phyloP scores from a whole-genome alignment of 2,888 invertebrate species.

The Perizoma affinitatum region DNA sequence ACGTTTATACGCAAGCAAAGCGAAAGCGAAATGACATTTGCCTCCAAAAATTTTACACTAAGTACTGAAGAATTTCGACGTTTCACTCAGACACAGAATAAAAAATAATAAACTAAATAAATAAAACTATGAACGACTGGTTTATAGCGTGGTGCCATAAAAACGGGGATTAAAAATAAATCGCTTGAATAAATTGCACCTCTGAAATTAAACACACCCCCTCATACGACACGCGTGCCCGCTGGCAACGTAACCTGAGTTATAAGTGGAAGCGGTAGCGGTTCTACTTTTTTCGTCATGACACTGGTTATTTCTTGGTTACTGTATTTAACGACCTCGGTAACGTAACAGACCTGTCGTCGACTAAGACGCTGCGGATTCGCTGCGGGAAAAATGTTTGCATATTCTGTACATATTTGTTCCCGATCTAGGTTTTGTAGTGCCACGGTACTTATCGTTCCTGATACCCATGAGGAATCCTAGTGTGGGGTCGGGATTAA shows the following conservation, averaged over 20 bases:
- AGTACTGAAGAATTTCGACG: slow-evolving; percentile 15
- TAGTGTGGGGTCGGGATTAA: too few relatives aligned
- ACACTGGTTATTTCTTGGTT: too few relatives aligned
- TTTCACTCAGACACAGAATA: slow-evolving; percentile 30
- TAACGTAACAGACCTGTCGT: too few relatives aligned
- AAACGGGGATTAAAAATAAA: slow-evolving; percentile 84
- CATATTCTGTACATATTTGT: too few relatives aligned
- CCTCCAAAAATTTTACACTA: slow-evolving; percentile 8
- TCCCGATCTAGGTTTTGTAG: too few relatives aligned
- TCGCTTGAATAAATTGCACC: slow-evolving; percentile 84
- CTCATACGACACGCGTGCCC: slow-evolving; percentile 77
- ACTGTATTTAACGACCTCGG: too few relatives aligned
- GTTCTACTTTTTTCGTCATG: too few relatives aligned
- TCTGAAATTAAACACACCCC: slow-evolving; percentile 83
- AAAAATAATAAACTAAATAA: slow-evolving; percentile 55
- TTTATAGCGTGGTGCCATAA: slow-evolving; percentile 81
- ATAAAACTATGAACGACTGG: slow-evolving; percentile 73
- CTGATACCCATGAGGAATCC: too few relatives aligned
- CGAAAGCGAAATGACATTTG: neutral
- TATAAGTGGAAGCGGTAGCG: slow-evolving; percentile 46
- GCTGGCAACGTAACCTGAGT: slow-evolving; percentile 42
- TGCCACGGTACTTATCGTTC: too few relatives aligned
- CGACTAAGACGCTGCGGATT: too few relatives aligned
- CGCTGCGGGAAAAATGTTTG: too few relatives aligned
- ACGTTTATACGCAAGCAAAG: too few relatives aligned